phyloP scores from a whole-genome alignment of 2,113 vertebrate species.

The Thunnus maccoyii region DNA sequence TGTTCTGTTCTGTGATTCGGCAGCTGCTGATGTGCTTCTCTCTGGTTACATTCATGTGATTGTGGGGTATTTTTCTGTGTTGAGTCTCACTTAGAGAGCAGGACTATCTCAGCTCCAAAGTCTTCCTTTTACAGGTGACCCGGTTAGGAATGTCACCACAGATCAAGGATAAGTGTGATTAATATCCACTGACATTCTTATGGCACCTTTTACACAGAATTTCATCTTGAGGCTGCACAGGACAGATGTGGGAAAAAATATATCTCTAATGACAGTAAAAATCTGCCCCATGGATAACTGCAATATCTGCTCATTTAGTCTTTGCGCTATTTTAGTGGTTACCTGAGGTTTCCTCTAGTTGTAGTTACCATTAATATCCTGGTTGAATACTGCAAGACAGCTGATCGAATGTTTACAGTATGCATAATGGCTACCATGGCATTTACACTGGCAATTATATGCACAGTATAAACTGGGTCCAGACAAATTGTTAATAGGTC shows the following conservation, averaged over 20 bases:
- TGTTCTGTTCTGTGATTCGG: constrained; percentile 30
- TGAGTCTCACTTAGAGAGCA: constrained; percentile 4
- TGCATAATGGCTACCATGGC: not conserved
- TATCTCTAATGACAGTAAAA: constrained; percentile 48
- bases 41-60: constrained; percentile 7
- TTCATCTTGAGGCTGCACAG: constrained; percentile 61
- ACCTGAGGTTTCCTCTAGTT: constrained; percentile 34
- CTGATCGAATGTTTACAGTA: constrained; percentile 37
- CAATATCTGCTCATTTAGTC: constrained; percentile 56
- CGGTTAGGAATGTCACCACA: constrained; percentile 62
- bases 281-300: constrained; percentile 40
- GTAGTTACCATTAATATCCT: constrained; percentile 12
- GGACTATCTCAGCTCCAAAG: constrained; percentile 28
- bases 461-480: not conserved
- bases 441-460: constrained; percentile 24
- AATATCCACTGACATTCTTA: constrained; percentile 61
- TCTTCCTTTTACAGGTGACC: constrained; percentile 67
- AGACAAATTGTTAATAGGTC: constrained; percentile 22
- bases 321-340: constrained; percentile 52
- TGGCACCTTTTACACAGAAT: constrained; percentile 57
- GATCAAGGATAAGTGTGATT: constrained; percentile 70
- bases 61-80: not conserved
- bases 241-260: constrained; percentile 67
- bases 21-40: constrained; percentile 19
- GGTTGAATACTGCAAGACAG: constrained; percentile 17